Base-by-base conservation (phyloP, 2,888 invertebrate species). In the Apotomis turbidana region DNA sequence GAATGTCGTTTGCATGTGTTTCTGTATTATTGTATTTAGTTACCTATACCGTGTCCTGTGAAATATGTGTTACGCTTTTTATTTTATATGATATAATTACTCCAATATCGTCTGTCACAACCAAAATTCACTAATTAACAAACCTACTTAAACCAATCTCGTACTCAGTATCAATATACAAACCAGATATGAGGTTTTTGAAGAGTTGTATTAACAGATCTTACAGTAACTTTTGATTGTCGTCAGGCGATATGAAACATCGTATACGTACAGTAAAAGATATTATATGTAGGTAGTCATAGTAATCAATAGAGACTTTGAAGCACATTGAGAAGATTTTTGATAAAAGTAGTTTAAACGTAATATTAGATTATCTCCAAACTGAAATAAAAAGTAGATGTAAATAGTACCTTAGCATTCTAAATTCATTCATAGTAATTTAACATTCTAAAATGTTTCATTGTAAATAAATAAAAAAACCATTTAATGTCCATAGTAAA, bases 31-130 rank as follows among this genome's bases (percentile, higher is more conserved):
- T 75, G 71, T 78, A 74, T 84, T 78, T 80, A 76, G 78, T 80
- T 84, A 85, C 84, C 81, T 83, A 79, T 83, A 87, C 93, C 94
- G 94, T 95, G 95, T 94, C 95, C 95, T 95, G 95, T 94, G 94
- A 92, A 83, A 84, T 83, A 90, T 92, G 91, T 94, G 94, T 94
- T 94, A 90, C 90, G 93, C 94, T 95, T 95, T 87, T 90, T 91
- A 90, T 88, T 85, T 85, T 81, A 71, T 58, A 61, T 71, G 41
- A 15, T 66, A 67, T 67, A 70, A 44, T 36, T 64, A 62, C 41
- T 41, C 6, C 2, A 2, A 27, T 27, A 27, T 27, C 27, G 27
- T 27, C 27, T 27, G 27, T 27, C 2, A 27, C 27, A 27, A 27
- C 27, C 27, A 27, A 27, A 27, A 27, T 2, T 27, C 27, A 27